Evolutionary conservation across 1,140 invertebrate species (phyloP).

Genomic region (Nephila pilipes): DNA sequence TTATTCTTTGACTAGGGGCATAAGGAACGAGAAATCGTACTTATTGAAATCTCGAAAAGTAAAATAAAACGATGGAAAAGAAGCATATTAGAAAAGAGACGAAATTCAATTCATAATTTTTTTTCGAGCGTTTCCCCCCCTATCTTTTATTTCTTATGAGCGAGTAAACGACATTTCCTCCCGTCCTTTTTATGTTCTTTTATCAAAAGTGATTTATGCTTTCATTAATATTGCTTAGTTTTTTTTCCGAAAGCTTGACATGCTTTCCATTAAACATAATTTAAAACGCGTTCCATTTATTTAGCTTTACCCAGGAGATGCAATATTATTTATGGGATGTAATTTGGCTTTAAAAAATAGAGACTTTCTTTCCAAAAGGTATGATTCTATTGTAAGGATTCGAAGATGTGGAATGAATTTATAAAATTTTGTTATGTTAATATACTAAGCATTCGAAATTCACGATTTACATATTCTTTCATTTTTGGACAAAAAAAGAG

Average conservation of each 20-base stretch:
- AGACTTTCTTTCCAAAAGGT: background rate
- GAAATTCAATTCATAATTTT: slow-evolving; percentile 24
- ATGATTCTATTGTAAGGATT: too few species aligned
- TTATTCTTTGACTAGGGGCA: background rate
- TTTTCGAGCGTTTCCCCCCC: background rate
- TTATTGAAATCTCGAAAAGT: slow-evolving; percentile 1
- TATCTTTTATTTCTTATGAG: background rate
- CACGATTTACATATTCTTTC: too few species aligned
- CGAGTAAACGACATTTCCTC: background rate
- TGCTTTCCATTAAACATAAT: slow-evolving; percentile 22
- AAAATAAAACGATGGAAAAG: background rate
- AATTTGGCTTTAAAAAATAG: background rate
- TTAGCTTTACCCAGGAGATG: background rate
- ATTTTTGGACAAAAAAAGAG: too few species aligned
- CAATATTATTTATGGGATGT: background rate
- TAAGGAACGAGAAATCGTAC: background rate
- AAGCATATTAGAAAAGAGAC: slow-evolving; percentile 10
- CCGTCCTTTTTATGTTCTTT: background rate
- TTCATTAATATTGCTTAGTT: slow-evolving; percentile 1
- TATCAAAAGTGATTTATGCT: background rate
- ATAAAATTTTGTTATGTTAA: too few species aligned
- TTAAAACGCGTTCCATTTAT: background rate
- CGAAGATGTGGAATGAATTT: too few species aligned
- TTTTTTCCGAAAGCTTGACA: background rate
- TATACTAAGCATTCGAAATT: too few species aligned